These are phyloP conservation scores for Micrasema longulum DNA, from an alignment of 1,140 invertebrate genomes.

Conservation along the genomic window DNA sequence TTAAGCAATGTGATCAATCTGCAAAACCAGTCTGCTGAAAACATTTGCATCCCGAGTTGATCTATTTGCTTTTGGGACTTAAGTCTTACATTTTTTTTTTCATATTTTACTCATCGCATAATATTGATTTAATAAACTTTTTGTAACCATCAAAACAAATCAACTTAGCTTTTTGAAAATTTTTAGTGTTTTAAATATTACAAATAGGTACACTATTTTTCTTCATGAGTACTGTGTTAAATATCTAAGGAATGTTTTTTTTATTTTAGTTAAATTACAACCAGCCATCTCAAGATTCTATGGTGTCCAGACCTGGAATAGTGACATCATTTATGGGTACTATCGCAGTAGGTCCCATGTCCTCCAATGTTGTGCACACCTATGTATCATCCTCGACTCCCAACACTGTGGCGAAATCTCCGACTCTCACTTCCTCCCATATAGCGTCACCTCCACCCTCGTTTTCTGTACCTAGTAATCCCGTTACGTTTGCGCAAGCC, in stretches of 20 bases:
- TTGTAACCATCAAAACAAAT: too few species aligned
- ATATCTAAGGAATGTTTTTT: constrained; percentile 4
- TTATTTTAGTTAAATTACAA: constrained; percentile 41
- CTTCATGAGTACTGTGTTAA: not conserved
- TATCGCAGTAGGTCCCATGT: constrained; percentile 44
- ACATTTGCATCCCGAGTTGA: too few species aligned
- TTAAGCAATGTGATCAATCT: too few species aligned
- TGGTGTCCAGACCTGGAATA: constrained; percentile 40
- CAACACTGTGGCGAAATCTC: constrained; percentile 39
- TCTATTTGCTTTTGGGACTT: too few species aligned
- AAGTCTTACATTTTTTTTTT: too few species aligned
- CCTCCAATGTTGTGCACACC: constrained; percentile 46
- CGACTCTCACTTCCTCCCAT: constrained; percentile 30
- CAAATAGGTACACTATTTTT: not conserved
- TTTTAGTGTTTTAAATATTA: too few species aligned
- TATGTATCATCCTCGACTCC: constrained; percentile 39
- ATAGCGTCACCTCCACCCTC: constrained; percentile 32
- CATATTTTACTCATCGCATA: too few species aligned
- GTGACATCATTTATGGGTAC: constrained; percentile 49
- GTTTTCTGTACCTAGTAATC: constrained; percentile 37
- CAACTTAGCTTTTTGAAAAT: too few species aligned
- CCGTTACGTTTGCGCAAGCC: constrained; percentile 44
- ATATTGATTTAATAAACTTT: too few species aligned
- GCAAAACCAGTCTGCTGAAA: too few species aligned
- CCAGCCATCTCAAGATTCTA: constrained; percentile 32